Conservation (phyloP, 2,113 vertebrate genomes). For the Cinclus cinclus region DNA sequence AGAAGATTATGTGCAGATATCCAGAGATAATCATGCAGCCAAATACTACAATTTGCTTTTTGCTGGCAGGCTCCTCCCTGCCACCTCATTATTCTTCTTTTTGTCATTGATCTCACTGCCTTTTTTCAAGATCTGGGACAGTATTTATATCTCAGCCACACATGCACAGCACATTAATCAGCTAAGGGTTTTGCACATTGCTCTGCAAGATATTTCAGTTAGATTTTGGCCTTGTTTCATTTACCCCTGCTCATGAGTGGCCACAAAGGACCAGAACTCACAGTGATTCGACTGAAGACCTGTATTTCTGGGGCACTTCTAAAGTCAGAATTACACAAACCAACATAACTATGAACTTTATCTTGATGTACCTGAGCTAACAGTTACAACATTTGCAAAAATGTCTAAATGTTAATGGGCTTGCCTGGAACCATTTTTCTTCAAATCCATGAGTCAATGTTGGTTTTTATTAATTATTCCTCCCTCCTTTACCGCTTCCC, state of each 20-base stretch:
- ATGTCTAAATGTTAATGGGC: background rate
- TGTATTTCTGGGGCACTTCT: background rate
- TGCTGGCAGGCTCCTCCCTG: background rate
- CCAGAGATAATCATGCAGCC: background rate
- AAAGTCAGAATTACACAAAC: background rate
- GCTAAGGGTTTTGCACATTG: background rate
- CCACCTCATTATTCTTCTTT: background rate
- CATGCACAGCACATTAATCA: background rate
- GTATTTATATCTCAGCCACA: background rate
- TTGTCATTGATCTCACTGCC: background rate
- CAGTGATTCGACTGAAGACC: background rate
- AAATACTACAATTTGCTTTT: background rate
- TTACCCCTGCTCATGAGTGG: background rate
- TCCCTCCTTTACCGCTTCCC: rapidly evolving
- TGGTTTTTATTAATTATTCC: background rate
- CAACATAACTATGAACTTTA: background rate
- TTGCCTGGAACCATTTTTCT: background rate
- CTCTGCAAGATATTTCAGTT: background rate
- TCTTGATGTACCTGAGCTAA: background rate
- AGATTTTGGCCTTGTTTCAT: background rate
- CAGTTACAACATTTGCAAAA: background rate
- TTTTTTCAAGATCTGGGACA: background rate
- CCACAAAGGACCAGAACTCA: background rate
- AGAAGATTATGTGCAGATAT: background rate
- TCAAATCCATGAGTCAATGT: background rate